These are phyloP conservation scores for Dendrocopos noguchii DNA, from an alignment of 2,113 vertebrate species.

Conservation along the genomic window DNA sequence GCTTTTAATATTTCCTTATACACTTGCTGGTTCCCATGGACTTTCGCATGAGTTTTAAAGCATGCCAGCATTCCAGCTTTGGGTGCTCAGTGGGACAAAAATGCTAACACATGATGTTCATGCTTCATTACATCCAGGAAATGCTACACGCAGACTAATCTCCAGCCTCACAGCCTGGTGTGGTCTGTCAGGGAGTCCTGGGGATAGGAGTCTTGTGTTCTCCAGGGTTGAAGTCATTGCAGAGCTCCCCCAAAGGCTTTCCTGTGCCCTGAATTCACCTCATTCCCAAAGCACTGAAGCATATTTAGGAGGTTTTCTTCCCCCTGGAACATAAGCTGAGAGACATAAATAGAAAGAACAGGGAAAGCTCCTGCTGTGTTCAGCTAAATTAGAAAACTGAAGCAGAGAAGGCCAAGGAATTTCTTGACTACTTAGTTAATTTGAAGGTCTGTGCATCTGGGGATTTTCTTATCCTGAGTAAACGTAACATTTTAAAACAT, in stretches of 20 bases:
- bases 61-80: background rate
- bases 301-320: background rate
- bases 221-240: background rate
- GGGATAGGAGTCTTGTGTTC: rapidly evolving
- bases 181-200: rapidly evolving
- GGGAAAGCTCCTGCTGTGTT: background rate
- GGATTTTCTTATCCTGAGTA: background rate
- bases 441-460: background rate
- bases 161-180: background rate
- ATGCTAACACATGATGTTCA: rapidly evolving
- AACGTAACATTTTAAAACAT: background rate
- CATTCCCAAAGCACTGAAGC: background rate
- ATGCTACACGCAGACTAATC: background rate
- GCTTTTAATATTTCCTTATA: background rate
- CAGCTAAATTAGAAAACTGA: background rate
- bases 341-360: background rate
- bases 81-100: background rate
- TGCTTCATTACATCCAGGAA: background rate
- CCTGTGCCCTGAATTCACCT: background rate
- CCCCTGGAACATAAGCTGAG: background rate
- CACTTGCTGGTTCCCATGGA: background rate
- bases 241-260: background rate
- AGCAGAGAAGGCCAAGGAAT: background rate
- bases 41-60: background rate
- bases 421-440: background rate